A percentile compares a stretch with the other conserved stretches of the same genome.
phyloP scores from a whole-genome alignment of 2,888 invertebrate genomes.

The Liposcelis brunnea region DNA sequence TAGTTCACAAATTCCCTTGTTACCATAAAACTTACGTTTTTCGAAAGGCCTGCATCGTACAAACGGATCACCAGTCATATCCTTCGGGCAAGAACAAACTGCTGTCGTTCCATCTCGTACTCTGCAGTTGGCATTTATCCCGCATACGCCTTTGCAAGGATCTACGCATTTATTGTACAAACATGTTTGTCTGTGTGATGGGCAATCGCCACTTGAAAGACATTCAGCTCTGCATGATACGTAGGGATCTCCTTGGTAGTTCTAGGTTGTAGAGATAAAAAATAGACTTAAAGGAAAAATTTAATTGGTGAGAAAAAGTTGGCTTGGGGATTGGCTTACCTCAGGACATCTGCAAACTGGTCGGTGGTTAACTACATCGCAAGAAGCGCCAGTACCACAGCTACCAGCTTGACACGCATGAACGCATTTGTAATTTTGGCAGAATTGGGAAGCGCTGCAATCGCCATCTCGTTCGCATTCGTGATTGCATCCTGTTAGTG shows the following conservation, averaged over 20 bases:
- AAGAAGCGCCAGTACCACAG: conserved; percentile 64
- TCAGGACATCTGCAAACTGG: conserved; percentile 65
- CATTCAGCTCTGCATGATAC: conserved; percentile 66
- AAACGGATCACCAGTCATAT: conserved; percentile 79
- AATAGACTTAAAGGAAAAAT: conserved; percentile 9
- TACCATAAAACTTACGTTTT: conserved; percentile 38
- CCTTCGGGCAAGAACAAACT: conserved; percentile 68
- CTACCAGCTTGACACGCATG: conserved; percentile 46
- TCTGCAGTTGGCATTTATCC: conserved; percentile 61
- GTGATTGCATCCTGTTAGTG: conserved; percentile 58
- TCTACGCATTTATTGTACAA: conserved; percentile 65
- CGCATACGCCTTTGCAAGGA: conserved; percentile 66
- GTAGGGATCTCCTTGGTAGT: conserved; percentile 62
- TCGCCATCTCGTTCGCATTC: conserved; percentile 66
- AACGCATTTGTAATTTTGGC: conserved; percentile 53
- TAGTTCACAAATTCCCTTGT: neutral
- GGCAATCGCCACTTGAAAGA: conserved; percentile 60
- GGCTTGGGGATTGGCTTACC: conserved; percentile 32
- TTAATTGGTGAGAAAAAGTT: neutral
- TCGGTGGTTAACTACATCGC: conserved; percentile 56
- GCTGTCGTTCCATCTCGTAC: conserved; percentile 56
- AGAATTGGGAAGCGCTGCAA: conserved; percentile 50
- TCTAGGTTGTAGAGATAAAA: too few relatives aligned
- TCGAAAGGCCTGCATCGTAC: conserved; percentile 63
- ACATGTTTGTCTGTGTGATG: conserved; percentile 58